Evolutionary conservation across 2,113 vertebrate species (phyloP), one percentile per base, ranked within the genome.

Genomic region (Cololabis saira): DNA sequence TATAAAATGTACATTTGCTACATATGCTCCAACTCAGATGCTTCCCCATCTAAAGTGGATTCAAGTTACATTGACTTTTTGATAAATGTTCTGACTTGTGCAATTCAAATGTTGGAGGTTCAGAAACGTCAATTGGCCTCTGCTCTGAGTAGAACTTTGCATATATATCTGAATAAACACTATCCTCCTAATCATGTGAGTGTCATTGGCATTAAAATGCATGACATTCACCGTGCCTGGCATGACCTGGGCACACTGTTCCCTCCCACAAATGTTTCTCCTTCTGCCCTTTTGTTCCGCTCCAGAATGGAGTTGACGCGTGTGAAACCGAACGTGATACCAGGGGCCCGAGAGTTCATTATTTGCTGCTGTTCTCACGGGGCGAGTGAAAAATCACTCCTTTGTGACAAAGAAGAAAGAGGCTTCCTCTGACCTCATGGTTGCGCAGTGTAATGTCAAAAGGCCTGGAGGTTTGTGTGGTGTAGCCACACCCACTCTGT

Each of bases 371-470:
- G 87, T 87, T 86, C 87, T 82, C 85, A 82, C 66, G 74, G 79
- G 68, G 82, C 61, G 69, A 85, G 83, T 85, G 87, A 89, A 87
- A 87, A 85, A 88, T 87, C 83, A 83, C 66, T 67, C 78, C 68
- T 88, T 82, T 86, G 87, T 85, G 83, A 71, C 17, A 60, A 1
- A 33, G 78, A 85, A 87, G 81, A 89, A 89, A 85, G 81, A 78
- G 82, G 62, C 80, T 88, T 80, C 84, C 78, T 82, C 85, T 90
- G 89, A 92, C 91, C 89, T 91, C 83, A 81, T 87, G 86, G 82
- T 65, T 70, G 71, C 27, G 67, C 74, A 67, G 88, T 81, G 83
- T 83, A 85, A 90, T 82, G 89, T 88, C 88, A 89, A 87, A 91
- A 83, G 83, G 86, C 81, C 82, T 62, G 13, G 81, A 80, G 87